Base-by-base conservation (phyloP, 2,888 invertebrate genomes). In the Tipula confusa region DNA sequence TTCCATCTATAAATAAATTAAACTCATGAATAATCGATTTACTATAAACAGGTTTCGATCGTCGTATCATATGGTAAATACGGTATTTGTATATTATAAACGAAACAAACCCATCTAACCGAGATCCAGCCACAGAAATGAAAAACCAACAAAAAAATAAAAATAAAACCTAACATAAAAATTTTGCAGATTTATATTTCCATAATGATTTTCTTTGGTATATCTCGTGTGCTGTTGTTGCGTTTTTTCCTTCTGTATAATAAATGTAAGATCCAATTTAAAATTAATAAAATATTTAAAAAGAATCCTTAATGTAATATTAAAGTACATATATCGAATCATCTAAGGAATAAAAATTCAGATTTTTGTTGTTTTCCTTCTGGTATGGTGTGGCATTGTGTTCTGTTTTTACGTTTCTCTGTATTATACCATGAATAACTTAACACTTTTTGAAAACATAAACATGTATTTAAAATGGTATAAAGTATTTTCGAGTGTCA, bases 231-330 rank as follows among this genome's bases (percentile, higher is more conserved):
- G 64, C 24, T 24, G 64, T 64, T 64, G 64, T 24, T 64, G 24
- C 43, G 15, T 43, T 43, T 43, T 43, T 15, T 43, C 5, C 15
- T 43, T 43, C 24, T 64, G 7, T 64, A 24, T 64, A 9, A 64
- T 64, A 64, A 64, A 64, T 64, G 64, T 64, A 64, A 64, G 64
- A 64, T 64, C 64, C 64, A 64, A 64, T 64, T 64, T 64, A 64
- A 64, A 64, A 64, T 64, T 64, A 64, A 64, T 64, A 64, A 64
- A 64, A 64, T 24, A 64, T 64, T 64, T 64, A 64, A 64, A 64
- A 24, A 1, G 24, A 64, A 24, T 64, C 64, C 64, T 64, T 24
- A 24, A 64, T 64, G 64, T 64, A 64, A 64, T 64, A 24, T 64
- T 24, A 64, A 18, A 64, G 64, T 9, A n/a, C n/a, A n/a, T n/a